Base-by-base conservation (phyloP, 2,113 vertebrate species). In the Nothoprocta pentlandii region DNA sequence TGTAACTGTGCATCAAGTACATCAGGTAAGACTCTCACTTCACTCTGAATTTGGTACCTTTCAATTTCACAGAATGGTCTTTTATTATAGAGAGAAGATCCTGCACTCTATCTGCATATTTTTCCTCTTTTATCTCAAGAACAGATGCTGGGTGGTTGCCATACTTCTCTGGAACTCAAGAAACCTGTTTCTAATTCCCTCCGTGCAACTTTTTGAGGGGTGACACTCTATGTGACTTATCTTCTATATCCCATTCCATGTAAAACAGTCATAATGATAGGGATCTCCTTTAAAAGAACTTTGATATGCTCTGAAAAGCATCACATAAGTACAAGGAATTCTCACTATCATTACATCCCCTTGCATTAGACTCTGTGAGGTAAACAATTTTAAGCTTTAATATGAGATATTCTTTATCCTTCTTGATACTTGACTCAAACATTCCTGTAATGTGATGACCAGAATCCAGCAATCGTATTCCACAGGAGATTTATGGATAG, bases 71-170 rank as follows among this genome's bases (percentile, higher is more conserved):
- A 34, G 71, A 79, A 74, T 54, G 21, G 25, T 64, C 51, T 30
- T 53, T 47, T 44, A 26, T 30, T 64, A 79, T 11, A 59, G 61
- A 59, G 10, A 49, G 23, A 82, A 70, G 56, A 75, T 64, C 34
- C 26, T 28, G 14, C 25, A 56, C 23, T 49, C 1, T 2, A 21
- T n/a, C 66, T 23, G 39, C 17, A 30, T 0, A 1, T 47, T 32
- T 44, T 51, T 58, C 16, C 79, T 70, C 7, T 21, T 89, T 89
- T 62, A 61, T 61, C 12, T 13, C 19, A 66, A 49, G 79, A 41
- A 71, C 20, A 10, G 22, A 76, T 8, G 51, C 68, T 80, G 58
- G 61, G 14, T 49, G 49, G 30, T 64, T 70, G 59, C 25, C 10
- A 49, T 19, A 51, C 16, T 83, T 4, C 70, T 54, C 44, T 66